Percentiles rank a stretch among this genome's conserved stretches.
These are phyloP conservation scores for Erebia palarica DNA, from an alignment of 2,888 invertebrate species.

Conservation along the genomic window DNA sequence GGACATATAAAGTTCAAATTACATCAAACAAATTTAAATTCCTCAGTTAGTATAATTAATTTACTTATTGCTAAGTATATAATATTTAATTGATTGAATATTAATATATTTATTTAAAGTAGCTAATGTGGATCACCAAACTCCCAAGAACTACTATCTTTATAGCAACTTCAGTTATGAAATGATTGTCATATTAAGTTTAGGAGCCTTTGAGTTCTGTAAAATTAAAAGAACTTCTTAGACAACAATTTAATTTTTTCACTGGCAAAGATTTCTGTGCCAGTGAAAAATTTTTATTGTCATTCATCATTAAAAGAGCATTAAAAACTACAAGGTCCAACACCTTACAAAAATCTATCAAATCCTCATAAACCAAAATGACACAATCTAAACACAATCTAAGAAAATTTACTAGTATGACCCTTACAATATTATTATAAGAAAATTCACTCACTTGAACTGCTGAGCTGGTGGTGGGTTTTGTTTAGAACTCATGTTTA, in stretches of 20 bases:
- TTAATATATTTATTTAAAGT: too few species aligned
- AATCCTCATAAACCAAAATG: not conserved
- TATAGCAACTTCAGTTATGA: too few species aligned
- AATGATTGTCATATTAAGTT: not conserved
- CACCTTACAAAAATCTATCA: not conserved
- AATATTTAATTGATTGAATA: too few species aligned
- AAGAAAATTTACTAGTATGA: not conserved
- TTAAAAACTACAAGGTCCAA: too few species aligned
- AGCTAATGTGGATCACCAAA: too few species aligned
- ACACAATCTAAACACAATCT: not conserved
- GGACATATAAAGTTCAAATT: too few species aligned
- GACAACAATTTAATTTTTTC: not conserved
- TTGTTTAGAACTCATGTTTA: constrained; percentile 44
- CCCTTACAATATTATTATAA: not conserved
- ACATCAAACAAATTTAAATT: too few species aligned
- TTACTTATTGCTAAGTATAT: too few species aligned
- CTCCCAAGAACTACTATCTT: too few species aligned
- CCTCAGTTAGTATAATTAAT: too few species aligned
- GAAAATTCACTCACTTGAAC: constrained; percentile 48
- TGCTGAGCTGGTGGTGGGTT: constrained; percentile 42
- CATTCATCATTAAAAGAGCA: too few species aligned
- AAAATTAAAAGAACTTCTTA: not conserved
- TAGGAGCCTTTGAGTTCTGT: not conserved
- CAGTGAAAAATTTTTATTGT: too few species aligned
- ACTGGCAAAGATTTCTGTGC: not conserved